Evolutionary conservation across 2,888 invertebrate species (phyloP), one percentile per base, ranked within the genome.

Genomic region (Oxyscelio sp.): DNA sequence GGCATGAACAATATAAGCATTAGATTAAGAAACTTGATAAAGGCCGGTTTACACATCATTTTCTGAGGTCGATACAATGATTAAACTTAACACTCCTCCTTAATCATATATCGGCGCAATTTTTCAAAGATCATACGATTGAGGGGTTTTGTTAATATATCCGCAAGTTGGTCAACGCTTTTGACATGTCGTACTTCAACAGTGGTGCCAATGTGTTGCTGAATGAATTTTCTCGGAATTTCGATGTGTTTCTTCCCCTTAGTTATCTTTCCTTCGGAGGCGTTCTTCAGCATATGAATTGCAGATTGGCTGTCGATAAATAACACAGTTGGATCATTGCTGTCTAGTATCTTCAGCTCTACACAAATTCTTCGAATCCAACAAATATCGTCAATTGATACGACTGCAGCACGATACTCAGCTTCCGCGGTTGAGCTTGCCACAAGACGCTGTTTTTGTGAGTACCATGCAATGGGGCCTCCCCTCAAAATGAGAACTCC

Each of bases 391-490:
- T n/a, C n/a, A 54, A 91, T 91, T 5, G 85, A 56, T 6, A 85
- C 85, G 4, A 88, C 89, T 31, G 90, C 90, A 4, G 90, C 90
- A 63, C 90, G 85, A 85, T 91, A 91, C 61, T 91, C 90, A 15
- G 89, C 90, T 79, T 90, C 89, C 13, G 90, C 90, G 52, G 9
- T 90, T 6, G 90, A 90, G n/a, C 58, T 83, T 63, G 88, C 82
- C 75, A 78, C 74, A 40, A 50, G 43, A 19, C 68, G 61, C 82
- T 90, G 89, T 56, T 87, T 89, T 73, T 87, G 83, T 1, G 87
- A 22, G 19, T 65, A n/a, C n/a, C n/a, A n/a, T n/a, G n/a, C n/a
- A n/a, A n/a, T n/a, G n/a, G n/a, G n/a, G n/a, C n/a, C n/a, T n/a
- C n/a, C n/a, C n/a, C n/a, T n/a, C n/a, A n/a, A n/a, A n/a, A n/a